Evolutionary conservation across 2,113 vertebrate species (phyloP), one percentile per base, ranked within the genome.

Genomic region (Polypterus senegalus): DNA sequence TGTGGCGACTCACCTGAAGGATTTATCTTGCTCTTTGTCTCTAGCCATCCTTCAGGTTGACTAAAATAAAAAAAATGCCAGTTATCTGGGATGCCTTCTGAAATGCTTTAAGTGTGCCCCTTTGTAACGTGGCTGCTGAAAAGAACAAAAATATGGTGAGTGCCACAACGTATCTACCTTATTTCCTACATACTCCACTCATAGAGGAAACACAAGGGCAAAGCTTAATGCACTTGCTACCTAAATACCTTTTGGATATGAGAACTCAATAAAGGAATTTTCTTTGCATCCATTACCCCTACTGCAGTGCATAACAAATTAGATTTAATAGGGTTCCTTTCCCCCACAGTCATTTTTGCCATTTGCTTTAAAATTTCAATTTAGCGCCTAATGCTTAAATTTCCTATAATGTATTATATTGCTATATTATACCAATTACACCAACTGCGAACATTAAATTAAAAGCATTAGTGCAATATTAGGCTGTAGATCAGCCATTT

Each of bases 221-320:
- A 79, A 87, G 70, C 77, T 85, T 84, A 85, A 86, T 83, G 84
- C 83, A 77, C 81, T 81, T 83, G 79, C 80, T 83, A 84, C 84
- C 84, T 85, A 87, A 87, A 88, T 89, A 93, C 91, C 91, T 93
- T 88, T 92, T 86, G 81, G 88, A 92, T 85, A 86, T 84, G 83
- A 85, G 83, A 86, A 88, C 84, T 83, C 88, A 88, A 88, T 86
- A 87, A 90, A 85, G 76, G 79, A 78, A 81, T 80, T 85, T 83
- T 77, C 82, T 82, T 84, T 81, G 82, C 88, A 88, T 90, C 88
- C 82, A 92, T 93, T 90, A 88, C 75, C 87, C 89, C 89, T 89
- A 89, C 91, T 90, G 88, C 60, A 74, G 88, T 89, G 90, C 92
- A 92, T 92, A 93, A 89, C 92, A 96, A 95, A 98, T 97, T 92